phyloP scores from a whole-genome alignment of 2,888 invertebrate genomes.

The Ceriagrion tenellum region DNA sequence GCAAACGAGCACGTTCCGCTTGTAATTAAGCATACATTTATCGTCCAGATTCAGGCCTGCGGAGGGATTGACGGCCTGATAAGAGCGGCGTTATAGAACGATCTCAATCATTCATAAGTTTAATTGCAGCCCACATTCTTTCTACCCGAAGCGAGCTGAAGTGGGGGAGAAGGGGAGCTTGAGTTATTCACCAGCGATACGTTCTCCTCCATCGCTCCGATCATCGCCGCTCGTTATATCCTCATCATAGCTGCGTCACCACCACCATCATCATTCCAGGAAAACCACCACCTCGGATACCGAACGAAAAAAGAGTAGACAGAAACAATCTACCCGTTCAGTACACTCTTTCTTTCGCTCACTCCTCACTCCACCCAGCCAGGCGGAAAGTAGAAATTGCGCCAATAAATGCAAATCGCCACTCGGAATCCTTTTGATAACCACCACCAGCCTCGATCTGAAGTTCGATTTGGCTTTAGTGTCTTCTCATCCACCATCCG shows the following conservation, averaged over 20 bases:
- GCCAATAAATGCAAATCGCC: constrained; percentile 66
- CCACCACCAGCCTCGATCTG: constrained; percentile 37
- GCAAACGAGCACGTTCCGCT: background rate
- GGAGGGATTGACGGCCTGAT: background rate
- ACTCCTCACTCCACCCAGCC: background rate
- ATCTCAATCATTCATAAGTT: constrained; percentile 33
- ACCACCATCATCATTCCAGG: constrained; percentile 45
- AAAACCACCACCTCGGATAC: background rate
- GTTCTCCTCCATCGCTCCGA: constrained; percentile 1
- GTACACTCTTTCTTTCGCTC: background rate
- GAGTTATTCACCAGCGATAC: background rate
- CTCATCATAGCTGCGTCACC: constrained; percentile 41
- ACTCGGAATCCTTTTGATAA: constrained; percentile 50
- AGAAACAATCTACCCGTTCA: background rate
- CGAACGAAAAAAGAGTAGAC: background rate
- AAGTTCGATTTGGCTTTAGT: background rate
- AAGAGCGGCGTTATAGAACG: background rate
- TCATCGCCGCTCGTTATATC: constrained; percentile 51
- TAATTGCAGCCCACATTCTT: constrained; percentile 51
- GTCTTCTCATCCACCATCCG: background rate
- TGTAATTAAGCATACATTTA: background rate
- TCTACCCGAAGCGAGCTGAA: constrained; percentile 7
- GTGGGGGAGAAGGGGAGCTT: background rate
- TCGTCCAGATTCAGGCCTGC: background rate
- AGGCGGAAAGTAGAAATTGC: constrained; percentile 21